Percentiles rank a stretch among this genome's conserved stretches.
These are phyloP conservation scores for Drosophila anomalata DNA, from an alignment of 2,888 invertebrate species.

Conservation along the genomic window DNA sequence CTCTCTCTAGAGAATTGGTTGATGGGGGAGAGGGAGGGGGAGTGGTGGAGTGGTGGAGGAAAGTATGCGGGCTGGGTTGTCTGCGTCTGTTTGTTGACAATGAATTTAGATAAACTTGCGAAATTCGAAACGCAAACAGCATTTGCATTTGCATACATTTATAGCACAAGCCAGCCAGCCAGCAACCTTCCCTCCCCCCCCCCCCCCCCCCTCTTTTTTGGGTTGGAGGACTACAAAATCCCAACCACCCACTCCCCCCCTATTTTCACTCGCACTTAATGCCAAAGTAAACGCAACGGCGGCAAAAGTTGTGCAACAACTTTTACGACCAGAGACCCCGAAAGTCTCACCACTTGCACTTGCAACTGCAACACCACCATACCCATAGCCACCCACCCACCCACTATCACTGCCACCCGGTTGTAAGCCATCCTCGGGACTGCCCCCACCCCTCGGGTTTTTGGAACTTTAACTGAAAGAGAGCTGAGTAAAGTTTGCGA, in stretches of 20 bases:
- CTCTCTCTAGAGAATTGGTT: neutral
- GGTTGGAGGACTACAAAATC: no score
- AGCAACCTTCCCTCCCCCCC: no score
- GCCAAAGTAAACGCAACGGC: slow-evolving; percentile 63
- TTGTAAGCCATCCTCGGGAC: no score
- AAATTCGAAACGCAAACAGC: slow-evolving; percentile 78
- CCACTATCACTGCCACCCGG: neutral
- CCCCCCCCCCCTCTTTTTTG: neutral
- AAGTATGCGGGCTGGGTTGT: slow-evolving; percentile 6
- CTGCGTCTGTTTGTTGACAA: slow-evolving; percentile 71
- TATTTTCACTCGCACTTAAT: slow-evolving; percentile 56
- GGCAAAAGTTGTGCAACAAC: slow-evolving; percentile 68
- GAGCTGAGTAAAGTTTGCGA: slow-evolving; percentile 70
- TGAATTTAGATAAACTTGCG: slow-evolving; percentile 77
- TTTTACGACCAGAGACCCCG: slow-evolving; percentile 44
- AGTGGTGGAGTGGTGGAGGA: neutral
- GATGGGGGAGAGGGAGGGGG: neutral
- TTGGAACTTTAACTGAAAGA: slow-evolving; percentile 67
- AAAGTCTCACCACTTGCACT: slow-evolving; percentile 10
- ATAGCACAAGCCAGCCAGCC: slow-evolving; percentile 29
- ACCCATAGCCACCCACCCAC: no score
- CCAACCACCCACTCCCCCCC: neutral
- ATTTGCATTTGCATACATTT: slow-evolving; percentile 78
- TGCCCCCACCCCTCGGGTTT: no score
- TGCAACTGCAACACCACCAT: neutral